Conservation (phyloP, 2,797 vertebrate species). For the Typhlichthys eigenmanni region DNA sequence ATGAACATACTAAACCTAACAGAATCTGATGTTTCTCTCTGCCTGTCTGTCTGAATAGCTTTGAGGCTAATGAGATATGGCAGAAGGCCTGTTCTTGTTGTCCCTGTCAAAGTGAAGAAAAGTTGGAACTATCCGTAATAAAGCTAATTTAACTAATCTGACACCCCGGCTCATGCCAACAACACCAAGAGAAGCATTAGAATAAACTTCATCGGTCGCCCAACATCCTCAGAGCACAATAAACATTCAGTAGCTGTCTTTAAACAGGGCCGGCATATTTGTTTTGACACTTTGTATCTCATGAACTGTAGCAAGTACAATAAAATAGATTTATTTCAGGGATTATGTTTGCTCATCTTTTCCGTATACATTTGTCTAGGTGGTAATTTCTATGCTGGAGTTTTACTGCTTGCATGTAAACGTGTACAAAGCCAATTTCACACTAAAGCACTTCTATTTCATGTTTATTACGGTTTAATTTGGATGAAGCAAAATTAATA, state of each 20-base stretch:
- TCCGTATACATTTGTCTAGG: no score
- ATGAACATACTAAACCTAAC: conserved; percentile 44
- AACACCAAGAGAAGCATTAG: conserved; percentile 14
- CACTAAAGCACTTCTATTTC: no score
- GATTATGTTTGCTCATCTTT: no score
- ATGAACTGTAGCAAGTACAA: no score
- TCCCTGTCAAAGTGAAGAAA: conserved; percentile 48
- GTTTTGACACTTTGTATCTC: no score
- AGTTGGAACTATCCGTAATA: conserved; percentile 43
- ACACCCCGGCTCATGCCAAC: conserved; percentile 26
- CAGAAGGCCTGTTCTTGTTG: conserved; percentile 48
- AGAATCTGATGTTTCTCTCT: conserved; percentile 52
- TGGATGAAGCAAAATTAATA: conserved; percentile 40
- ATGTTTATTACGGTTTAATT: no score
- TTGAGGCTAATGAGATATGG: conserved; percentile 60
- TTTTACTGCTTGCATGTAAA: neutral
- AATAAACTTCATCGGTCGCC: no score
- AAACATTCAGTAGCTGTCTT: no score
- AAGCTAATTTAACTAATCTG: conserved; percentile 57
- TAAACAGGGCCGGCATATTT: no score
- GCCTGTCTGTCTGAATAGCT: conserved; percentile 53
- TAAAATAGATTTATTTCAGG: no score
- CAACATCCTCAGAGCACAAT: no score
- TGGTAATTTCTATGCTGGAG: neutral
- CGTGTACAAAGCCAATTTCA: no score